Conservation (phyloP, 2,113 vertebrate genomes). For the Salvelinus alpinus region DNA sequence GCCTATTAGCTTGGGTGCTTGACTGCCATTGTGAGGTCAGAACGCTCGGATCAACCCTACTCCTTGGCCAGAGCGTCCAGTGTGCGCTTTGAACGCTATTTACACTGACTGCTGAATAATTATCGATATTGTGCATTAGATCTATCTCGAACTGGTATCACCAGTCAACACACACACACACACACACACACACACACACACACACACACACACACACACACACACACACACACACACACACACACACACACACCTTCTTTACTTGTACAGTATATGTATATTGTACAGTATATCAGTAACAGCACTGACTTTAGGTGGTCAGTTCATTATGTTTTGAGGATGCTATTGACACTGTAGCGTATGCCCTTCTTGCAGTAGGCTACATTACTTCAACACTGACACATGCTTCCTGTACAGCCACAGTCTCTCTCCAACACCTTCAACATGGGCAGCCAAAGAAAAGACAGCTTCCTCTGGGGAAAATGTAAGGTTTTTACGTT, state of each 20-base stretch:
- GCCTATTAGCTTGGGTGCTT: no score
- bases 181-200: slow-evolving; percentile 18
- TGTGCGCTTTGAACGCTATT: no score
- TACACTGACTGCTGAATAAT: no score
- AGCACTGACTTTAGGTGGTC: neutral
- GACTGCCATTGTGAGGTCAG: no score
- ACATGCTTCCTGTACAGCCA: slow-evolving; percentile 47
- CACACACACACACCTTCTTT: no score
- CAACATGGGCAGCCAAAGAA: slow-evolving; percentile 68
- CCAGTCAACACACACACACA: slow-evolving; percentile 4
- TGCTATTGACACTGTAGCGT: neutral
- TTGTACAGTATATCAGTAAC: neutral
- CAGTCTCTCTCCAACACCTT: slow-evolving; percentile 40
- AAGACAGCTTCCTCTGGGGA: slow-evolving; percentile 78
- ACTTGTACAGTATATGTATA: neutral
- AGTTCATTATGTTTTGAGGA: neutral
- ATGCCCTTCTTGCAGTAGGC: neutral
- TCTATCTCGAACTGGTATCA: no score
- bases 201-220: neutral
- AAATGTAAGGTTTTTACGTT: slow-evolving; percentile 57
- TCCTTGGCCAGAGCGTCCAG: no score
- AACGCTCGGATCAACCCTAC: no score
- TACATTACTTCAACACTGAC: slow-evolving; percentile 18
- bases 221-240: no score
- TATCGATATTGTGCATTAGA: no score